Base-by-base conservation (phyloP, 2,888 invertebrate species). In the Cyaniris semiargus region DNA sequence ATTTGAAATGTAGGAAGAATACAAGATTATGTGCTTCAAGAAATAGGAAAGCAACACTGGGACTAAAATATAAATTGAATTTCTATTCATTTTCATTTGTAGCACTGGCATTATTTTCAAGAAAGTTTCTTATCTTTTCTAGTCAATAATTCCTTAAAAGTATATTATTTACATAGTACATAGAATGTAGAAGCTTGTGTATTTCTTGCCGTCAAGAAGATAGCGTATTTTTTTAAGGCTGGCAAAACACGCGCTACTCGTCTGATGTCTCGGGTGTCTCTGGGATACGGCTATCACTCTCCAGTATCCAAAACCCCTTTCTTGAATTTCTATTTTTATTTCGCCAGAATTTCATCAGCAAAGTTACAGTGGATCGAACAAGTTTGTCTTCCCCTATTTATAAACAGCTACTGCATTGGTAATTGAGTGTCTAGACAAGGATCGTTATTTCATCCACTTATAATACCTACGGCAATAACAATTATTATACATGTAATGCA, bases 401-500 rank as follows among this genome's bases (percentile, higher is more conserved):
- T 60, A 27, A 23, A 60, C 60, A 60, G 66, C 66, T 66, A 31
- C 27, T 66, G 66, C 66, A 66, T 66, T 1, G 27, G 66, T 66
- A 72, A 44, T 72, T 44, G 44, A 38, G 44, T 44, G 72, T 72
- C 72, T 72, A 72, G 72, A 72, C 72, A 38, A 23, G 44, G 21
- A 72, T 72, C 72, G 38, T 72, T 72, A 44, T 21, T 72, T 44
- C 44, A 44, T 72, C 44, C 44, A 72, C 44, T 38, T 72, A 72
- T 72, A 72, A 72, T 71, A 48, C 48, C 53, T 27, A 75, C 27
- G 53, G 53, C 53, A 31, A 56, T 31, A 75, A 75, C 53, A 75
- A 34, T 76, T 27, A 76, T 60, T 76, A 60, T 76, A 60, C 77
- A 38, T 76, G 70, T 66, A 77, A 70, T 74, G 21, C 70, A 58